Conservation (phyloP, 2,888 invertebrate species). For the Drosophila nr. medialis region DNA sequence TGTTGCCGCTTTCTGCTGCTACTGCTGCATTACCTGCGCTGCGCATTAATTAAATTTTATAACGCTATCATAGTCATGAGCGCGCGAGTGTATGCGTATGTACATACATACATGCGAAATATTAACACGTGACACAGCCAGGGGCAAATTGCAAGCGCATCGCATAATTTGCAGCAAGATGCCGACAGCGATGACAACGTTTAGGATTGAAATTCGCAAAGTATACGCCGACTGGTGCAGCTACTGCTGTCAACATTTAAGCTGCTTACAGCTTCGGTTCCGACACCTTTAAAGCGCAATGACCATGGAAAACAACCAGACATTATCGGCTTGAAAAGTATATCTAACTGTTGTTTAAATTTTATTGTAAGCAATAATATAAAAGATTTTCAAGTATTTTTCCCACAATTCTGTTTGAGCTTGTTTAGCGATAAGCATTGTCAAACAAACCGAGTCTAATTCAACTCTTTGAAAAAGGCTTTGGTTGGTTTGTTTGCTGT, state of each 20-base stretch:
- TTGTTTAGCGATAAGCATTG: neutral
- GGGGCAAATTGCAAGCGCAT: slow-evolving; percentile 61
- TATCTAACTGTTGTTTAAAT: neutral
- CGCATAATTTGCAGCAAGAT: slow-evolving; percentile 65
- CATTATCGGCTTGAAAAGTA: neutral
- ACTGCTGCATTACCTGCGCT: slow-evolving; percentile 35
- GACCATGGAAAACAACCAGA: neutral
- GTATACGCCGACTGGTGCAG: neutral
- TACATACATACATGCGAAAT: slow-evolving; percentile 40
- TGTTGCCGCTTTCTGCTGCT: slow-evolving; percentile 27
- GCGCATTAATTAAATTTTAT: slow-evolving; percentile 75
- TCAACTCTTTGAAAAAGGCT: neutral
- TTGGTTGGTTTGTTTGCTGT: slow-evolving; percentile 10
- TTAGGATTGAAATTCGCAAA: slow-evolving; percentile 45
- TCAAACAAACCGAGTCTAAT: neutral
- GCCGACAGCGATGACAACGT: slow-evolving; percentile 50
- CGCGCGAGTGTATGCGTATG: neutral
- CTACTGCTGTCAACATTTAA: neutral
- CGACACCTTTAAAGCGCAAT: neutral
- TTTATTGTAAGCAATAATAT: neutral
- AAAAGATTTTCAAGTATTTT: neutral
- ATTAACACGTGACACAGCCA: slow-evolving; percentile 66
- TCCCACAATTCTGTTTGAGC: neutral
- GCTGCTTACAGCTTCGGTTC: neutral
- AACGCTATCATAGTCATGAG: slow-evolving; percentile 41